phyloP scores from a whole-genome alignment of 2,113 vertebrate genomes.

The Camelus dromedarius region DNA sequence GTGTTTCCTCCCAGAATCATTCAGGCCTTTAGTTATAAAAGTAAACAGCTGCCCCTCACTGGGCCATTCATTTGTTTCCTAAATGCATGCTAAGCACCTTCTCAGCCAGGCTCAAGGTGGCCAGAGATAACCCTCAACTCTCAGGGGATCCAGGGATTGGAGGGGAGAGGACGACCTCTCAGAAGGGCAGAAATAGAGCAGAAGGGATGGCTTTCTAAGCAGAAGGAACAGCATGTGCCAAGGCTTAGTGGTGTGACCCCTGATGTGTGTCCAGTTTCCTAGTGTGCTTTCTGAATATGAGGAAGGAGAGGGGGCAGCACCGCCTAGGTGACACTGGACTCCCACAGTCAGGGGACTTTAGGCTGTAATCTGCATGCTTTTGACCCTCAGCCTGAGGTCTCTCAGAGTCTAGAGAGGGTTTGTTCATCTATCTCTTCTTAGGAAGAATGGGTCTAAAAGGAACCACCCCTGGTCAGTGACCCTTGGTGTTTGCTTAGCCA shows the following conservation, averaged over 20 bases:
- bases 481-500: neutral
- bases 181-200: neutral
- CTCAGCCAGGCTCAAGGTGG: neutral
- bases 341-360: accelerated
- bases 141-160: neutral
- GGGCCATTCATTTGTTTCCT: neutral
- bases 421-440: neutral
- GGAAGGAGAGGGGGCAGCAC: neutral
- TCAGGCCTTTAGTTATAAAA: neutral
- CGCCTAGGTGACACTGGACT: neutral
- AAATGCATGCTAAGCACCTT: no score
- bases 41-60: neutral
- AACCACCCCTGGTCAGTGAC: neutral
- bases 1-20: neutral
- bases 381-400: neutral
- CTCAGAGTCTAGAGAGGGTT: neutral
- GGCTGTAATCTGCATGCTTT: neutral
- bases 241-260: neutral
- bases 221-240: no score
- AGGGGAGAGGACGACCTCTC: neutral
- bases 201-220: neutral
- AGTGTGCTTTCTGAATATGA: neutral
- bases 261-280: neutral
- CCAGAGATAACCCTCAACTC: neutral
- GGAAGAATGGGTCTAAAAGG: neutral